Evolutionary conservation across 2,113 vertebrate species (phyloP).

Genomic region (Amphilophus citrinellus): DNA sequence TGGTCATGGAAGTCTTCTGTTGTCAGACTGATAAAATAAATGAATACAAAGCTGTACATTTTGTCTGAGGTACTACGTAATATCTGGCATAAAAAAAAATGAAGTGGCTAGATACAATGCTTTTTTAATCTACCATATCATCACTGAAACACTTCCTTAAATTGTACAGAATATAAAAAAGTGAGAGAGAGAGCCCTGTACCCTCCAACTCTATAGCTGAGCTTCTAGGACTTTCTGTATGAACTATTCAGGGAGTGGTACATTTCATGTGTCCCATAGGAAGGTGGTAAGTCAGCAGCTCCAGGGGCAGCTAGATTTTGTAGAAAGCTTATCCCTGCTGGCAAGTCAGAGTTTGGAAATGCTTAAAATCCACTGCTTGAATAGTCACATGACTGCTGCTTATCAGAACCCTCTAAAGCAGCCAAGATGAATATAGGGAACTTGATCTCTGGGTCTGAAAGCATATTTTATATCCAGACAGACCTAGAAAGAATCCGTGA

Average conservation of each 20-base stretch:
- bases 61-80: not conserved
- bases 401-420: too few species aligned
- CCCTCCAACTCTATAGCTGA: not conserved
- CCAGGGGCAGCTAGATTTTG: not conserved
- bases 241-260: slow-evolving; percentile 20
- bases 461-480: slow-evolving; percentile 69
- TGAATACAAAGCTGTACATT: not conserved
- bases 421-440: too few species aligned
- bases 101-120: not conserved
- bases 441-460: slow-evolving; percentile 45
- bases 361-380: not conserved
- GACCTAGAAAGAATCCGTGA: slow-evolving; percentile 30
- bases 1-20: not conserved
- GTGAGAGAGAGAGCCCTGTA: not conserved
- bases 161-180: not conserved
- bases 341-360: not conserved
- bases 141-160: not conserved
- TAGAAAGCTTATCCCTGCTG: not conserved
- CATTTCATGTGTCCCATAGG: slow-evolving; percentile 12
- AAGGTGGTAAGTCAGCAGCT: slow-evolving; percentile 12
- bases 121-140: not conserved
- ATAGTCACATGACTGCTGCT: too few species aligned
- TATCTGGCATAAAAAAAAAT: not conserved
- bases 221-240: not conserved
- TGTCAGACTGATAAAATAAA: not conserved